These are phyloP conservation scores for Micromesistius poutassou DNA, from an alignment of 2,797 vertebrate species.

Conservation along the genomic window DNA sequence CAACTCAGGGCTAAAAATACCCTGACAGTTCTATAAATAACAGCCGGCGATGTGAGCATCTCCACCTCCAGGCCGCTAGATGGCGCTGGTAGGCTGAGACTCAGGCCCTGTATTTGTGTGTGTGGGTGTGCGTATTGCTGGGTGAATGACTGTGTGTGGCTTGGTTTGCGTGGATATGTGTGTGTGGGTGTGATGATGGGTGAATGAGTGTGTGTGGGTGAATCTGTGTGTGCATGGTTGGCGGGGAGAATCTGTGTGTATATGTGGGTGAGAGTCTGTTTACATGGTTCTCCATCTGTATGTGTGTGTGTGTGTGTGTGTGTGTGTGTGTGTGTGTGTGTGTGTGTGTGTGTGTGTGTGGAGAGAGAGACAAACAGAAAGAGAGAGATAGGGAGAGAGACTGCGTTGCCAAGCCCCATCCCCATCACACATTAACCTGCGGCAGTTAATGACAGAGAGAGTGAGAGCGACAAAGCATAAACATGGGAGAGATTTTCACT, in stretches of 20 bases:
- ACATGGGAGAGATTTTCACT: slow-evolving; percentile 11
- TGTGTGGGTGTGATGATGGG: background rate
- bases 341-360: background rate
- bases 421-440: slow-evolving; percentile 3
- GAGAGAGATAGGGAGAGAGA: slow-evolving; percentile 13
- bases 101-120: slow-evolving; percentile 24
- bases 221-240: background rate
- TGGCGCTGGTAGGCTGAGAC: slow-evolving; percentile 64
- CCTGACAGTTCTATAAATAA: slow-evolving; percentile 73
- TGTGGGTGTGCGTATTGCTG: background rate
- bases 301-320: background rate
- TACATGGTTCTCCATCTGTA: background rate
- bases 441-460: slow-evolving; percentile 21
- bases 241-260: no score
- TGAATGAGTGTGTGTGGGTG: background rate
- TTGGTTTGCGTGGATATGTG: background rate
- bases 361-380: slow-evolving; percentile 7
- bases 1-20: slow-evolving; percentile 83
- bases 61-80: slow-evolving; percentile 58
- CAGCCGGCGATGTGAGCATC: slow-evolving; percentile 40
- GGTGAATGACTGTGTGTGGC: background rate
- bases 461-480: slow-evolving; percentile 13
- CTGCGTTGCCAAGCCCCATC: background rate
- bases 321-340: background rate
- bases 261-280: background rate